A percentile compares a stretch with the other conserved stretches of the same genome.
These are phyloP conservation scores for Platycercus adscitus DNA, from an alignment of 2,113 vertebrate species.

Conservation along the genomic window DNA sequence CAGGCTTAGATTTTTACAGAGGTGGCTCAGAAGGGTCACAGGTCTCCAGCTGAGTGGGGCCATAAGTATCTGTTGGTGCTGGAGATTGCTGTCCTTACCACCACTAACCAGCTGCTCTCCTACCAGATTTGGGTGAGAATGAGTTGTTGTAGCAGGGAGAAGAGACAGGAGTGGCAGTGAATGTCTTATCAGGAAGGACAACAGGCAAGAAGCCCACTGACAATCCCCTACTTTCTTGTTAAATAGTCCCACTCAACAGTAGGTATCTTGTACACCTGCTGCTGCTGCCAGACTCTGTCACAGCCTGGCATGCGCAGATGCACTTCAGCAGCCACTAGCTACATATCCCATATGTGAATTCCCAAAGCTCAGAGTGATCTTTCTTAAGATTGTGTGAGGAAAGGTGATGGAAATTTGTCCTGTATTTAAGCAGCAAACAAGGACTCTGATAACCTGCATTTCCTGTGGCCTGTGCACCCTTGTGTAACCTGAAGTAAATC, in stretches of 20 bases:
- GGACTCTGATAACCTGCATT: neutral
- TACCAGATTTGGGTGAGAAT: neutral
- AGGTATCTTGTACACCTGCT: neutral
- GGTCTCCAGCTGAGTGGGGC: neutral
- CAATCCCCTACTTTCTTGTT: neutral
- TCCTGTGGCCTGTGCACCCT: neutral
- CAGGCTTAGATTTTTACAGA: neutral
- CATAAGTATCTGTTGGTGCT: neutral
- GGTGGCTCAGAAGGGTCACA: neutral
- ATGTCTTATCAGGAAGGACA: neutral
- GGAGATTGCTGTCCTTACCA: neutral
- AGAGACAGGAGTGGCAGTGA: neutral
- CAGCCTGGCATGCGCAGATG: neutral
- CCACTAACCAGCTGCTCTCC: neutral
- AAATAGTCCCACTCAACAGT: neutral
- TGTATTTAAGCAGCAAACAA: neutral
- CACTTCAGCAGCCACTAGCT: neutral
- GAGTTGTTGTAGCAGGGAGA: neutral
- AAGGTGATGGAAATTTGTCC: neutral
- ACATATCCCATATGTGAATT: neutral
- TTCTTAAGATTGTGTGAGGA: neutral
- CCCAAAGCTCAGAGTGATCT: neutral
- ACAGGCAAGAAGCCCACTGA: neutral
- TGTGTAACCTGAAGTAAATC: neutral
- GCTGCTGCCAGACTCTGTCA: neutral